phyloP scores from a whole-genome alignment of 2,888 invertebrate genomes.

The Smittia sp. region DNA sequence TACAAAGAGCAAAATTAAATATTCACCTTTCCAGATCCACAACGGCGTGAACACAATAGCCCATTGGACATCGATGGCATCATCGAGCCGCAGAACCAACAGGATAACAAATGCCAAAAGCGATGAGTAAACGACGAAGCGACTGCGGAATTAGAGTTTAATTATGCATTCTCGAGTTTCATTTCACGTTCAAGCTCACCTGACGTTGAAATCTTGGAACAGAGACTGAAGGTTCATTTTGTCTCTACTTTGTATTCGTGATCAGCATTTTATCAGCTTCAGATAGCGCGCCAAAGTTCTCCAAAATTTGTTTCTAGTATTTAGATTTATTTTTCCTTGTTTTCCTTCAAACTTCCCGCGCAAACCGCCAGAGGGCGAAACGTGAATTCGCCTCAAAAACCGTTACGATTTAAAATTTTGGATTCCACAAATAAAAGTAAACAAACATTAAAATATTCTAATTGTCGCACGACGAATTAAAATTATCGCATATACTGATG shows the following conservation, averaged over 20 bases:
- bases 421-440: too few relatives aligned
- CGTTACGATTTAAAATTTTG: too few relatives aligned
- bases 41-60: conserved; percentile 96
- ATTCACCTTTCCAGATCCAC: conserved; percentile 91
- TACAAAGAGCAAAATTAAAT: neutral
- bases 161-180: conserved; percentile 41
- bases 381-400: too few relatives aligned
- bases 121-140: conserved; percentile 94
- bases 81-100: conserved; percentile 86
- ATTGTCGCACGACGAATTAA: too few relatives aligned
- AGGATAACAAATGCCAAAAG: conserved; percentile 87
- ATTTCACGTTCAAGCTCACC: conserved; percentile 56
- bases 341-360: too few relatives aligned
- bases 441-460: too few relatives aligned
- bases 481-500: too few relatives aligned
- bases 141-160: conserved; percentile 63
- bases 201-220: conserved; percentile 89
- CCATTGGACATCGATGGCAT: conserved; percentile 85
- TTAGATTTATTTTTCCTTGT: too few relatives aligned
- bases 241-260: neutral
- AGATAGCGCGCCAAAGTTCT: too few relatives aligned
- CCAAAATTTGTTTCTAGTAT: too few relatives aligned
- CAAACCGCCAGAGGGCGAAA: too few relatives aligned
- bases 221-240: conserved; percentile 82
- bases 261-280: neutral